Conservation (phyloP, 2,113 vertebrate genomes). For the Anguilla japonica region DNA sequence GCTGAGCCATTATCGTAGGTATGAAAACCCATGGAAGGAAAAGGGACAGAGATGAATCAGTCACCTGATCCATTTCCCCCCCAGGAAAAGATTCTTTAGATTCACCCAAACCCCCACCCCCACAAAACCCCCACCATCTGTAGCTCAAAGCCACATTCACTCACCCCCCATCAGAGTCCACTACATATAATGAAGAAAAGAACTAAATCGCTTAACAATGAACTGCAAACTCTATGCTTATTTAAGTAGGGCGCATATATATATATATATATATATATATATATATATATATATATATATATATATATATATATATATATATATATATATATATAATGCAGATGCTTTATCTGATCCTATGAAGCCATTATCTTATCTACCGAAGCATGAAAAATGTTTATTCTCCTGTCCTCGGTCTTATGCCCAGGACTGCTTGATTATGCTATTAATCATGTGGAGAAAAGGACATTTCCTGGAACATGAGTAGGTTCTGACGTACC, state of each 20-base stretch:
- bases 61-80: too few species aligned
- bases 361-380: conserved; percentile 39
- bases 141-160: not conserved
- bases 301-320: not conserved
- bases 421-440: conserved; percentile 34
- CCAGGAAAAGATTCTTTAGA: too few species aligned
- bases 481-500: not conserved
- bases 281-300: too few species aligned
- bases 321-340: not conserved
- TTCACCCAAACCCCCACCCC: not conserved
- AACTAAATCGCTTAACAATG: not conserved
- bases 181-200: not conserved
- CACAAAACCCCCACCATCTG: not conserved
- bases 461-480: conserved; percentile 13
- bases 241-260: conserved; percentile 35
- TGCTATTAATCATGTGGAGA: conserved; percentile 38
- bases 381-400: conserved; percentile 40
- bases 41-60: too few species aligned
- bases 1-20: not conserved
- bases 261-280: too few species aligned
- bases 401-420: conserved; percentile 32
- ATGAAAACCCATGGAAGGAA: not conserved
- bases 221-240: not conserved
- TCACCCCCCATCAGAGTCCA: not conserved
- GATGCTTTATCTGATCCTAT: conserved; percentile 36